Conservation (phyloP, 2,888 invertebrate genomes). For the Drosophila peninsularis region DNA sequence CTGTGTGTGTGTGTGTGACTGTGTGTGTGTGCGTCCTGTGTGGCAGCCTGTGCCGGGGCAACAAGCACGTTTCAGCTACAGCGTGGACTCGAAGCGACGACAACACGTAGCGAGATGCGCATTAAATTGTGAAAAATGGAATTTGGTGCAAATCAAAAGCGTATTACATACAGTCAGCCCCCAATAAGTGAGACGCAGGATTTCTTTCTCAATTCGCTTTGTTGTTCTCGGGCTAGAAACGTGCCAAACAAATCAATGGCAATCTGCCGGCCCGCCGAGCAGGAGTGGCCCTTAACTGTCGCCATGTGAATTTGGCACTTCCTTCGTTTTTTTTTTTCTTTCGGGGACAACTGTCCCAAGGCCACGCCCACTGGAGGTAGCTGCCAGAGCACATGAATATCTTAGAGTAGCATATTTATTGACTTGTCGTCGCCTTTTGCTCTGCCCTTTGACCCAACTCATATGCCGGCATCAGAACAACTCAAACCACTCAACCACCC, state of each 20-base stretch:
- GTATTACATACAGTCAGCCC: slow-evolving; percentile 72
- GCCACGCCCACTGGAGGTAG: background rate
- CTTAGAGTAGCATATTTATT: slow-evolving; percentile 70
- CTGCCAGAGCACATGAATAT: slow-evolving; percentile 62
- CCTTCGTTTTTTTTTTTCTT: slow-evolving; percentile 4
- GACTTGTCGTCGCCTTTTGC: slow-evolving; percentile 63
- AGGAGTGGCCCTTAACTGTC: slow-evolving; percentile 53
- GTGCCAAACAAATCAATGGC: slow-evolving; percentile 74
- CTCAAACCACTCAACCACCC: background rate
- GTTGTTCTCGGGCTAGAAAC: slow-evolving; percentile 26
- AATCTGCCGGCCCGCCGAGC: slow-evolving; percentile 15
- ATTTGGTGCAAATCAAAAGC: slow-evolving; percentile 78
- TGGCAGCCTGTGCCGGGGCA: slow-evolving; percentile 23
- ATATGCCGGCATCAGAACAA: slow-evolving; percentile 53
- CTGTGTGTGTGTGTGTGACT: slow-evolving; percentile 15
- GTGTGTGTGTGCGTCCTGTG: slow-evolving; percentile 25
- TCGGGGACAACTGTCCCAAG: slow-evolving; percentile 35
- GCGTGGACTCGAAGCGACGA: slow-evolving; percentile 60
- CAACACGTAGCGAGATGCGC: slow-evolving; percentile 77
- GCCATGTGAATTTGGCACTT: slow-evolving; percentile 61
- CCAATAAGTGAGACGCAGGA: slow-evolving; percentile 65
- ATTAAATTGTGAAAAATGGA: slow-evolving; percentile 81
- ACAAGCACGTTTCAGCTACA: slow-evolving; percentile 59
- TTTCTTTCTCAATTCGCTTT: slow-evolving; percentile 14
- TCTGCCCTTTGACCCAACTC: slow-evolving; percentile 65